Percentiles rank a stretch among this genome's conserved stretches.
Conservation (phyloP, 2,113 vertebrate species). For the Poeciliopsis retropinna region DNA sequence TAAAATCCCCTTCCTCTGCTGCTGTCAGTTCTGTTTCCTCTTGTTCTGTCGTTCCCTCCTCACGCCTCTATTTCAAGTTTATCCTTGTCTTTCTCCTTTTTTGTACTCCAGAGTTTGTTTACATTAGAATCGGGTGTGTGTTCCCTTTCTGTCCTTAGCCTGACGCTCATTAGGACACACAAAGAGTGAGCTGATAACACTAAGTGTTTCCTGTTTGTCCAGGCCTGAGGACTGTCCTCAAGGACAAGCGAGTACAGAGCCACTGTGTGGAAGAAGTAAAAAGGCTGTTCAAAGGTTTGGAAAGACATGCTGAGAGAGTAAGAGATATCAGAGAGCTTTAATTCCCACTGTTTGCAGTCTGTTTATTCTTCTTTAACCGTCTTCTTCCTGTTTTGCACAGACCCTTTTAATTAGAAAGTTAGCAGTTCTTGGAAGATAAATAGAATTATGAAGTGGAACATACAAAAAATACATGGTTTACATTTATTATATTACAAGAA, state of each 20-base stretch:
- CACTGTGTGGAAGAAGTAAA: constrained; percentile 4
- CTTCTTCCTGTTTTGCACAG: neutral
- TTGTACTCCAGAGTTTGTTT: constrained; percentile 56
- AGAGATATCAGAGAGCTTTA: neutral
- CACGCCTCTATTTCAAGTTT: constrained; percentile 3
- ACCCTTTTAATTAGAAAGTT: neutral
- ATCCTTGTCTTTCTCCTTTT: constrained; percentile 13
- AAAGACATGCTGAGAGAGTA: neutral
- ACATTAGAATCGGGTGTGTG: constrained; percentile 59
- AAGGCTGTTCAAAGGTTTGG: constrained; percentile 8
- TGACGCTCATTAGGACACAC: constrained; percentile 61
- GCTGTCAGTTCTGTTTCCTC: constrained; percentile 29
- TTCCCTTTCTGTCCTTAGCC: constrained; percentile 46
- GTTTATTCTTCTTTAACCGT: neutral
- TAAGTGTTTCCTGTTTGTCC: constrained; percentile 73
- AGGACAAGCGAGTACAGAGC: constrained; percentile 18
- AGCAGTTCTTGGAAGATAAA: neutral
- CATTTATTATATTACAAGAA: neutral
- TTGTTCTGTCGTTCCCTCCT: neutral
- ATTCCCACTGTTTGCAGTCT: neutral
- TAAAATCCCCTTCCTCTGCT: constrained; percentile 36
- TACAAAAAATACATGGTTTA: neutral
- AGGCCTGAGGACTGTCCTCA: constrained; percentile 17
- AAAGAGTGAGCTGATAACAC: constrained; percentile 63
- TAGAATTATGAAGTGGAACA: neutral